A percentile compares a stretch with the other conserved stretches of the same genome.
Conservation (phyloP, 2,888 invertebrate genomes). For the Pseudococcus viburni region DNA sequence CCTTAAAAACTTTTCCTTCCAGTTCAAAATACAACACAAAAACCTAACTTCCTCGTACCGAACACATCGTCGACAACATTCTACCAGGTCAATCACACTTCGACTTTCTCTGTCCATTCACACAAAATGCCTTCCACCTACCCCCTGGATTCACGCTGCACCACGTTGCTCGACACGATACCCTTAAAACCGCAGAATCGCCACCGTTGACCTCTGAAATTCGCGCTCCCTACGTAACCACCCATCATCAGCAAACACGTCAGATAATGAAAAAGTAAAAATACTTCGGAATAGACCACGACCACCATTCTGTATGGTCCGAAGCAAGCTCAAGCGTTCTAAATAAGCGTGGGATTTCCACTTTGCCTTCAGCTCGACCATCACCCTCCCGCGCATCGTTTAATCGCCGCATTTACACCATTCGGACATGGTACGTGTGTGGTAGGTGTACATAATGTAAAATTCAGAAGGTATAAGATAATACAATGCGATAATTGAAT, state of each 20-base stretch:
- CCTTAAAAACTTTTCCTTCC: no score
- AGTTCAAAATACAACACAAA: no score
- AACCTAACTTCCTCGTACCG: no score
- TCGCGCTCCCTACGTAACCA: not conserved
- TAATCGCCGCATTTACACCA: slow-evolving; percentile 63
- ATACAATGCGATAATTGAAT: slow-evolving; percentile 63
- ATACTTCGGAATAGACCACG: not conserved
- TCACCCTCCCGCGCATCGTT: slow-evolving; percentile 4
- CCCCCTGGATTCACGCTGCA: no score
- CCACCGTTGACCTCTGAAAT: not conserved
- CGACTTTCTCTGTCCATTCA: no score
- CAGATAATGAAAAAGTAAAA: not conserved
- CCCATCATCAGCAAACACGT: not conserved
- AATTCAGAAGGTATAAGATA: slow-evolving; percentile 39
- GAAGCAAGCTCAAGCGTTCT: slow-evolving; percentile 16
- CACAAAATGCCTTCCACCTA: no score
- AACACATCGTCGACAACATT: no score
- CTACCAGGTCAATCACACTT: no score
- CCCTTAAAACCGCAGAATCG: slow-evolving; percentile 8
- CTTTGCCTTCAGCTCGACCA: not conserved
- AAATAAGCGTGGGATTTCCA: slow-evolving; percentile 57
- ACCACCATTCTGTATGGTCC: not conserved
- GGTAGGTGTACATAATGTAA: slow-evolving; percentile 51
- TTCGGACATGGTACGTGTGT: slow-evolving; percentile 64
- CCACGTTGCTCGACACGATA: no score